These are phyloP conservation scores for Sebastolobus alascanus DNA, from an alignment of 2,797 vertebrate species.

Conservation along the genomic window DNA sequence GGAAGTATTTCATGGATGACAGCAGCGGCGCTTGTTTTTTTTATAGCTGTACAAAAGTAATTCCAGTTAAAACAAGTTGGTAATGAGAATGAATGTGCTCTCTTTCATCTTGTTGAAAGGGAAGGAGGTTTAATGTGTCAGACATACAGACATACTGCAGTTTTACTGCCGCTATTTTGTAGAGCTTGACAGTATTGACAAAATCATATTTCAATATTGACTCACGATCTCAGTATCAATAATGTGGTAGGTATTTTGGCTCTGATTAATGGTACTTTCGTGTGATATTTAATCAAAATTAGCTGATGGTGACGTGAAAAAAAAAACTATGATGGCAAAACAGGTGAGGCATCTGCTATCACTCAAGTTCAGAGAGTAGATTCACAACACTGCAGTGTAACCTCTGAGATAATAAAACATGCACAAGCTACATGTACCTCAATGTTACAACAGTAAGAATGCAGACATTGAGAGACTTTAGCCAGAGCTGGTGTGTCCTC, in stretches of 20 bases:
- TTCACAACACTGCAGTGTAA: background rate
- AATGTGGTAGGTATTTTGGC: background rate
- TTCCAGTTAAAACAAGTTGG: constrained; percentile 32
- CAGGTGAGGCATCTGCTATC: background rate
- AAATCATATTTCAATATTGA: constrained; percentile 10
- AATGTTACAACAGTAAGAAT: background rate
- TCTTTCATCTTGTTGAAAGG: constrained; percentile 11
- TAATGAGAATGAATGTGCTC: constrained; percentile 20
- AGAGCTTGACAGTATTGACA: constrained; percentile 1
- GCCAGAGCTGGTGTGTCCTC: constrained; percentile 7
- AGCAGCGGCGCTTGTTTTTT: constrained; percentile 37
- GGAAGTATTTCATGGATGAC: constrained; percentile 41
- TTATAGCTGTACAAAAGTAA: constrained; percentile 43
- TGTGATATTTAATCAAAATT: constrained; percentile 6
- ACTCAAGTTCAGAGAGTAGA: background rate
- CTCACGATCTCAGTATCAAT: background rate
- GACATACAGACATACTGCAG: background rate
- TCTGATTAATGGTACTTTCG: constrained; percentile 11
- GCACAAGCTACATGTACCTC: background rate
- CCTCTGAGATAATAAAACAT: background rate
- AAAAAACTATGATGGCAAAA: background rate
- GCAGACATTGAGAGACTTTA: constrained; percentile 8
- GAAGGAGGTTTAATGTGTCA: constrained; percentile 20
- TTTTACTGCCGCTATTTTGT: background rate
- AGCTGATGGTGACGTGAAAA: background rate